Conservation (phyloP, 2,797 vertebrate genomes). For the Masticophis lateralis region DNA sequence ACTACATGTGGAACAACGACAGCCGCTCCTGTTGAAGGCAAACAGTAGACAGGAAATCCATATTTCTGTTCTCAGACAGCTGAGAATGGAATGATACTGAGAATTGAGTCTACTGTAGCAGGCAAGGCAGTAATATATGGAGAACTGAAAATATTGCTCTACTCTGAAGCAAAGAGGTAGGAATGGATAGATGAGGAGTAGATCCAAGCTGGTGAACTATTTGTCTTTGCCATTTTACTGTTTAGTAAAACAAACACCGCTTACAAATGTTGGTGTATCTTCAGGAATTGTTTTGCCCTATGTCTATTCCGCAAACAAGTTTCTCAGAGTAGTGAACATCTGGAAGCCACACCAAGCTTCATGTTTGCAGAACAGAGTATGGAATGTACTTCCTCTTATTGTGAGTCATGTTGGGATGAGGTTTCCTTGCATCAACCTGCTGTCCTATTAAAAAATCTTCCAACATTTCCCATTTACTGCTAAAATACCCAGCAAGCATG, state of each 20-base stretch:
- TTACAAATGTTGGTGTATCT: not conserved
- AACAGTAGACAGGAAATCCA: not conserved
- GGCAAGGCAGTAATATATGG: not conserved
- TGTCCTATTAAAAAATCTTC: not conserved
- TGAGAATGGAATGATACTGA: not conserved
- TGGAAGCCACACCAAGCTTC: not conserved
- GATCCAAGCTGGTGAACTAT: not conserved
- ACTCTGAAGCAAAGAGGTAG: not conserved
- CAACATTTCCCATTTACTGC: not conserved
- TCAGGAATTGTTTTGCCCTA: not conserved
- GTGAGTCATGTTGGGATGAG: not conserved
- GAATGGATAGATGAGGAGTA: not conserved
- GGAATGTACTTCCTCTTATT: not conserved
- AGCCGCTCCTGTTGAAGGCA: not conserved
- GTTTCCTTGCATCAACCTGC: no score
- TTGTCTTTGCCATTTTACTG: not conserved
- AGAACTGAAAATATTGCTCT: not conserved
- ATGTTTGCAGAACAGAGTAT: not conserved
- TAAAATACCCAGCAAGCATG: not conserved
- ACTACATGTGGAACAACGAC: not conserved
- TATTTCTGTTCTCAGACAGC: not conserved
- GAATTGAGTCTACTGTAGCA: not conserved
- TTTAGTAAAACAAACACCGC: not conserved
- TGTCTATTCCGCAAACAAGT: not conserved
- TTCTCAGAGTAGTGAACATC: not conserved